phyloP scores from a whole-genome alignment of 1,140 invertebrate genomes.

The Trachymyrmex septentrionalis region DNA sequence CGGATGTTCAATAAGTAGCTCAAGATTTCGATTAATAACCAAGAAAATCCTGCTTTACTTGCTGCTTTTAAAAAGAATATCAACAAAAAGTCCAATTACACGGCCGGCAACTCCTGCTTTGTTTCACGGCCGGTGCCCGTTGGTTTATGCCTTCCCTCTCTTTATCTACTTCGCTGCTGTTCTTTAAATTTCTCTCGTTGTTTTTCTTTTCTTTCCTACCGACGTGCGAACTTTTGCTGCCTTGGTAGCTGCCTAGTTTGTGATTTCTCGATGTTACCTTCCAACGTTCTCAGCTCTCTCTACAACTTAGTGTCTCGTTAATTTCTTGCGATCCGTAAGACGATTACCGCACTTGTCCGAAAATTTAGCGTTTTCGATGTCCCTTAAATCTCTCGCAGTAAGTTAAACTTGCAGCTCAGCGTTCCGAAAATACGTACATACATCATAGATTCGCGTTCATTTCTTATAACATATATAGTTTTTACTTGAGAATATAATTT shows the following conservation, averaged over 20 bases:
- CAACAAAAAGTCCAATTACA: conserved; percentile 85
- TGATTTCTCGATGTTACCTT: conserved; percentile 62
- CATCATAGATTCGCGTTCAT: background rate
- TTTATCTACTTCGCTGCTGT: conserved; percentile 46
- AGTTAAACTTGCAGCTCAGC: conserved; percentile 47
- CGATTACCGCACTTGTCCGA: conserved; percentile 66
- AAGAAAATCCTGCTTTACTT: conserved; percentile 72
- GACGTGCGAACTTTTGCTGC: conserved; percentile 64
- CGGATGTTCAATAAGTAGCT: conserved; percentile 40
- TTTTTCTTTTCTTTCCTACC: conserved; percentile 46
- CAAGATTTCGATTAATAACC: conserved; percentile 79
- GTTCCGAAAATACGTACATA: conserved; percentile 30
- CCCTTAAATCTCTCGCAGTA: conserved; percentile 66
- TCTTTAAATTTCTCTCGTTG: conserved; percentile 54
- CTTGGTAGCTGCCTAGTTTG: conserved; percentile 51
- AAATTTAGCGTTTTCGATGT: conserved; percentile 65
- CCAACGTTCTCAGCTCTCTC: conserved; percentile 31
- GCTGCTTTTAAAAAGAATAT: conserved; percentile 78
- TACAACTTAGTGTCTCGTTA: conserved; percentile 68
- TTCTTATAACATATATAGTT: background rate
- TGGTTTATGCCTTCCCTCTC: conserved; percentile 73
- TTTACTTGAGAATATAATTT: background rate
- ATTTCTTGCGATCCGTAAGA: conserved; percentile 71
- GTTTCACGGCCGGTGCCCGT: conserved; percentile 85
- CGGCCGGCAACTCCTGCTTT: conserved; percentile 86